phyloP scores from a whole-genome alignment of 2,888 invertebrate species.

The Siphlonurus alternatus region DNA sequence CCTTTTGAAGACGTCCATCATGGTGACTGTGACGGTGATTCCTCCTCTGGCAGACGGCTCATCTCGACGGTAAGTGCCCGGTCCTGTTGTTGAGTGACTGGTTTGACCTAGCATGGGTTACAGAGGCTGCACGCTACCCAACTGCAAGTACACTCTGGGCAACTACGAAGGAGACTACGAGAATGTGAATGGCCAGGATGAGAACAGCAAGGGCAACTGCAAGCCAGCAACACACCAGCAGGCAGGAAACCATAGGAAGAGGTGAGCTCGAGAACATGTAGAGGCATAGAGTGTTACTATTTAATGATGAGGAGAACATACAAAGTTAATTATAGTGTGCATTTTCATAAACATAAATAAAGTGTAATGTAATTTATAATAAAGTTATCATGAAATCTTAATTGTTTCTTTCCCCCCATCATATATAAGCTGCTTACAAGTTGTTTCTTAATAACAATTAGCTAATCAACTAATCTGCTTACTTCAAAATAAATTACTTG shows the following conservation, averaged over 20 bases:
- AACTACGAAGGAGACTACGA: constrained; percentile 51
- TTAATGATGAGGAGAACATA: background rate
- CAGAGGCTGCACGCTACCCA: constrained; percentile 44
- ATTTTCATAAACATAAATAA: too few relatives aligned
- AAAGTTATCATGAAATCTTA: too few relatives aligned
- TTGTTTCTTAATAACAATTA: too few relatives aligned
- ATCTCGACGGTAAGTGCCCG: constrained; percentile 36
- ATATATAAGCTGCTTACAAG: too few relatives aligned
- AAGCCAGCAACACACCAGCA: constrained; percentile 26
- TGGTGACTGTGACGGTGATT: constrained; percentile 68
- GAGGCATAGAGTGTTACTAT: background rate
- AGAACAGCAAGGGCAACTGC: constrained; percentile 10
- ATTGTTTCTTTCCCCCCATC: too few relatives aligned
- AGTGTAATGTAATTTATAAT: too few relatives aligned
- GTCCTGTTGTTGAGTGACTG: background rate
- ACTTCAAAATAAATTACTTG: too few relatives aligned
- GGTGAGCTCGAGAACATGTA: constrained; percentile 18
- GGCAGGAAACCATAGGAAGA: constrained; percentile 42
- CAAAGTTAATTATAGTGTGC: background rate
- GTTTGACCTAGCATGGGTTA: background rate
- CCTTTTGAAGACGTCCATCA: constrained; percentile 71
- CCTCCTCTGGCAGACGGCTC: constrained; percentile 52
- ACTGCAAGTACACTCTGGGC: constrained; percentile 42
- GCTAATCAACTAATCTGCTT: too few relatives aligned
- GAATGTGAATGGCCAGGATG: constrained; percentile 38